Percentiles rank a stretch among this genome's conserved stretches.
Evolutionary conservation across 1,140 invertebrate species (phyloP).

Genomic region (Ooceraea biroi): DNA sequence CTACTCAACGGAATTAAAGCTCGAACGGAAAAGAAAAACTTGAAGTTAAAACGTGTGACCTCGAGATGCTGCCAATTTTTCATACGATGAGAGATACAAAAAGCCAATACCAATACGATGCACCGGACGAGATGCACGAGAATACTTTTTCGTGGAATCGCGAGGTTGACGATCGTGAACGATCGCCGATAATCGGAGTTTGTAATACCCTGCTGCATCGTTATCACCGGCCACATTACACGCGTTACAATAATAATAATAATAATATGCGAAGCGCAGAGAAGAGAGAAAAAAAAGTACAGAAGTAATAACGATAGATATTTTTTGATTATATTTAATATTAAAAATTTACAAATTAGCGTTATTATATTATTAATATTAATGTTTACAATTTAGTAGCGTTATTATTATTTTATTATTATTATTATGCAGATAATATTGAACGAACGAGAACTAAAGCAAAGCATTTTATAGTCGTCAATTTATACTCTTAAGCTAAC

Average conservation of each 20-base stretch:
- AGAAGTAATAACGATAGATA: conserved; percentile 77
- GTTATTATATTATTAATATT: conserved; percentile 82
- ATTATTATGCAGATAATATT: conserved; percentile 76
- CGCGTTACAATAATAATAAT: conserved; percentile 58
- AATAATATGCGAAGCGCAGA: conserved; percentile 56
- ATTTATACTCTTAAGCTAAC: conserved; percentile 72
- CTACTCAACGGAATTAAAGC: conserved; percentile 51
- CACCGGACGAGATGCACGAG: neutral
- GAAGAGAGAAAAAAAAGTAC: conserved; percentile 63
- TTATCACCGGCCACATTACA: conserved; percentile 52
- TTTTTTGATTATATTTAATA: conserved; percentile 85
- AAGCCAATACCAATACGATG: conserved; percentile 48
- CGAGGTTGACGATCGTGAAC: conserved; percentile 23
- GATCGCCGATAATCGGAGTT: conserved; percentile 40
- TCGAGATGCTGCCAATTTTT: conserved; percentile 76
- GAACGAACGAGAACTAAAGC: conserved; percentile 73
- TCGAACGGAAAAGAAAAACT: conserved; percentile 41
- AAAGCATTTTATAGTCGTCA: conserved; percentile 77
- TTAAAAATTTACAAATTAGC: conserved; percentile 83
- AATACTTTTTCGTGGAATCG: conserved; percentile 43
- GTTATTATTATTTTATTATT: conserved; percentile 73
- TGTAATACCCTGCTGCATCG: conserved; percentile 60
- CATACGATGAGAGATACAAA: conserved; percentile 65
- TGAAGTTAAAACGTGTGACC: conserved; percentile 44
- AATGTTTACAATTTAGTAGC: conserved; percentile 82